Base-by-base conservation (phyloP, 2,888 invertebrate species). In the Pollenia griseotomentosa region DNA sequence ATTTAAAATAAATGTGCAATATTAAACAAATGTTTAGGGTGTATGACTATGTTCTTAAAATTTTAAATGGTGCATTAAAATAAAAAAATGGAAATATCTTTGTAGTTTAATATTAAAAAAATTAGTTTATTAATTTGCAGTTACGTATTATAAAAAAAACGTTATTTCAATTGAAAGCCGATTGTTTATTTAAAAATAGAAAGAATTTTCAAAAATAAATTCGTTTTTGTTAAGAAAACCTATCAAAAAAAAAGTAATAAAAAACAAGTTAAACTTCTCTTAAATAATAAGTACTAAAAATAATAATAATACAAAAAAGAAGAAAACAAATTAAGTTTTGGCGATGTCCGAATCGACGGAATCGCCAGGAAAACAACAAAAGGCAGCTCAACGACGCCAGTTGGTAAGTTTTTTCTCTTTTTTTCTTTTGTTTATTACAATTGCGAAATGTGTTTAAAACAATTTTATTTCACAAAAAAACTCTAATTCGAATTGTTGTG, bases 261-360 rank as follows among this genome's bases (percentile, higher is more conserved):
- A 14, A 65, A 83, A 83, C 71, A 78, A 83, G 77, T 78, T 71
- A 51, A 71, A 71, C 77, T 78, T 83, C 57, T 83, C 46, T 63
- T 63, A 65, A 79, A 79, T 59, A 74, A 74, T 53, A 84, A 84
- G 84, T 59, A 84, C 77, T 79, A 79, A 59, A 78, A 84, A 48
- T 23, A 33, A 33, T 33, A 33, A 33, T 33, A 33, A 70, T 46
- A 57, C 74, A 48, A 59, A 73, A 63, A 40, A 83, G 6, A 63
- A 59, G 57, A 81, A 83, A 74, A 80, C n/a, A 33, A 33, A 55
- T 55, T 46, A 80, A 78, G 12, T 63, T 55, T 85, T 77, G 89
- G 91, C 90, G 91, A 93, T 93, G 93, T 93, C 93, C 91, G 93
- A 93, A 91, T 70, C 83, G 70, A 92, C 93, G 90, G 93, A 92